These are phyloP conservation scores for Brachystomella parvula DNA, from an alignment of 1,140 invertebrate genomes.

Conservation along the genomic window DNA sequence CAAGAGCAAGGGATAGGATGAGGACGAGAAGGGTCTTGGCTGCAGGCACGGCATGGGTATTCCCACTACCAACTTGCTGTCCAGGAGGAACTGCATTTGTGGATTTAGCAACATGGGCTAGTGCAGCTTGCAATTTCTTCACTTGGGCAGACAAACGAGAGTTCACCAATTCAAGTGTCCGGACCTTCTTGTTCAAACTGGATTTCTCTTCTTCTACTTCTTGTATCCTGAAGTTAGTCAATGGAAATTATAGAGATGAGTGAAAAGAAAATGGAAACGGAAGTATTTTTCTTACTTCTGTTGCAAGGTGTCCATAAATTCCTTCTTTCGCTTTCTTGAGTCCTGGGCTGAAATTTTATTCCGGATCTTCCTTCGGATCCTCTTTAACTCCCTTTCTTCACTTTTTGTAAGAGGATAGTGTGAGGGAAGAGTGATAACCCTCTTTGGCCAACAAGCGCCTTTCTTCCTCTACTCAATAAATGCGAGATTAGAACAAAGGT, in stretches of 20 bases:
- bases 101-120: constrained; percentile 44
- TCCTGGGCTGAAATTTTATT: constrained; percentile 93
- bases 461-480: constrained; percentile 65
- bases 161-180: constrained; percentile 68
- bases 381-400: constrained; percentile 79
- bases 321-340: constrained; percentile 84
- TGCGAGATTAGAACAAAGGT: too few species aligned
- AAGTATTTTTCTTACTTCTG: constrained; percentile 38
- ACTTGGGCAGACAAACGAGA: constrained; percentile 63
- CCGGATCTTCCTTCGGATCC: constrained; percentile 81
- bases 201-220: constrained; percentile 76
- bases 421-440: constrained; percentile 67
- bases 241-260: neutral
- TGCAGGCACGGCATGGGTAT: constrained; percentile 53
- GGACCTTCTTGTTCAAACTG: constrained; percentile 67
- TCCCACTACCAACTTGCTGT: neutral
- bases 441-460: constrained; percentile 70
- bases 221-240: constrained; percentile 56
- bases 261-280: neutral
- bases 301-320: constrained; percentile 84
- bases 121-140: constrained; percentile 59
- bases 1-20: constrained; percentile 65
- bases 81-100: neutral
- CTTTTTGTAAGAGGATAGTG: constrained; percentile 79
- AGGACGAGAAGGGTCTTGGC: constrained; percentile 78